Evolutionary conservation across 1,140 invertebrate genomes (phyloP).

Genomic region (Apis dorsata): DNA sequence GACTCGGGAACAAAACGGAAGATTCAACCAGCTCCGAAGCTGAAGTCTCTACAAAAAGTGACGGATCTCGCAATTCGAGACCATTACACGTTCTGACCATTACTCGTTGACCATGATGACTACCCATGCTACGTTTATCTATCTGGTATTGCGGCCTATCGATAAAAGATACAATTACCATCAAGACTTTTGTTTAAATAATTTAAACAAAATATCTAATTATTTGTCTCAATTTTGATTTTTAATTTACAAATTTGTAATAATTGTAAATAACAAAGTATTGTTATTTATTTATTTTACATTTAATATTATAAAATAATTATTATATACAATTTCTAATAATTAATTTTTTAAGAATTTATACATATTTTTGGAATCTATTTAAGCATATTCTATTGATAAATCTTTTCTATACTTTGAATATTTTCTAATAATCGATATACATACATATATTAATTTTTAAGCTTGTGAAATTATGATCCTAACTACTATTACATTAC

Average conservation of each 20-base stretch:
- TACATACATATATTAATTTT: background rate
- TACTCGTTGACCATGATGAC: constrained; percentile 81
- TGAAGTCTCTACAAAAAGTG: constrained; percentile 78
- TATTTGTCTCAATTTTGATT: background rate
- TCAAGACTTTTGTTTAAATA: too few species aligned
- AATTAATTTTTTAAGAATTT: background rate
- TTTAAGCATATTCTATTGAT: background rate
- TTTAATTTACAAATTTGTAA: too few species aligned
- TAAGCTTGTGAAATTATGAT: constrained; percentile 10
- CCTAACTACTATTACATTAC: background rate
- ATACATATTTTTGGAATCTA: background rate
- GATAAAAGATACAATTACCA: constrained; percentile 8
- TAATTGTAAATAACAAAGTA: too few species aligned
- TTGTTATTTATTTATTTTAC: too few species aligned
- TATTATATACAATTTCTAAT: background rate
- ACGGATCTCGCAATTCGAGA: constrained; percentile 86
- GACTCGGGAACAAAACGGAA: constrained; percentile 81
- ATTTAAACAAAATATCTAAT: background rate
- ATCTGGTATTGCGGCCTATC: constrained; percentile 90
- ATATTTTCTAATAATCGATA: background rate
- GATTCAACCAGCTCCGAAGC: constrained; percentile 79
- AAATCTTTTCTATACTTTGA: background rate
- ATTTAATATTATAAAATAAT: background rate
- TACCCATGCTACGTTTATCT: constrained; percentile 81
- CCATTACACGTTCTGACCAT: constrained; percentile 91